These are phyloP conservation scores for Drosophila rhopaloa DNA, from an alignment of 1,140 invertebrate genomes.

Conservation along the genomic window DNA sequence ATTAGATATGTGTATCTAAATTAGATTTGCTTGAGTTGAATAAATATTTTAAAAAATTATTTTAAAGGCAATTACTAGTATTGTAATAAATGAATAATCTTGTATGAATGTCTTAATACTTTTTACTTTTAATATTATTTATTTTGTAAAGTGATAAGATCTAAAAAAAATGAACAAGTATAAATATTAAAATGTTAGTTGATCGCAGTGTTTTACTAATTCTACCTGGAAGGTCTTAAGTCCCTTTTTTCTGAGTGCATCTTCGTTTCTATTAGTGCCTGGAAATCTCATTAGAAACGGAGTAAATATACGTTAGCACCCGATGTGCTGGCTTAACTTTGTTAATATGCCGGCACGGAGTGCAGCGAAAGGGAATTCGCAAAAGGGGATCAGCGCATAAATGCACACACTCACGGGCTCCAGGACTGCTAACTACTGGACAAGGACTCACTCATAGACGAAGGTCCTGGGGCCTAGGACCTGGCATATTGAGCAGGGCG, in stretches of 20 bases:
- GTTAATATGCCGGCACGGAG: conserved; percentile 43
- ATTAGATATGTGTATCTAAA: too few relatives aligned
- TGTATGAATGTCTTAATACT: too few relatives aligned
- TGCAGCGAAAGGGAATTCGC: conserved; percentile 49
- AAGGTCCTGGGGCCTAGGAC: background rate
- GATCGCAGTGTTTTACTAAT: too few relatives aligned
- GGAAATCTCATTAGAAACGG: conserved; percentile 39
- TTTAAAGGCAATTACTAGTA: too few relatives aligned
- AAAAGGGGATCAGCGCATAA: conserved; percentile 54
- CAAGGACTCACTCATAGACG: conserved; percentile 4
- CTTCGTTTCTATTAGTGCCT: conserved; percentile 32
- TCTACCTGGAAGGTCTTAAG: background rate
- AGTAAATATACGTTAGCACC: conserved; percentile 28
- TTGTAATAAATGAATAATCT: too few relatives aligned
- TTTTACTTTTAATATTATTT: too few relatives aligned
- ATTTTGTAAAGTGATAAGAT: too few relatives aligned
- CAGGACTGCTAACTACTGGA: background rate
- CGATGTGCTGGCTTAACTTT: conserved; percentile 42
- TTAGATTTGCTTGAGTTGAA: too few relatives aligned
- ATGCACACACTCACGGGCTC: conserved; percentile 17
- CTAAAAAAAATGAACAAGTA: too few relatives aligned
- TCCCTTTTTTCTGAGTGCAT: conserved; percentile 6
- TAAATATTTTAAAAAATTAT: too few relatives aligned
- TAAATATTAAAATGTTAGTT: too few relatives aligned
- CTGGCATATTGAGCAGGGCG: conserved; percentile 27